Conservation (phyloP, 2,797 vertebrate genomes). For the Eulemur albifrons region DNA sequence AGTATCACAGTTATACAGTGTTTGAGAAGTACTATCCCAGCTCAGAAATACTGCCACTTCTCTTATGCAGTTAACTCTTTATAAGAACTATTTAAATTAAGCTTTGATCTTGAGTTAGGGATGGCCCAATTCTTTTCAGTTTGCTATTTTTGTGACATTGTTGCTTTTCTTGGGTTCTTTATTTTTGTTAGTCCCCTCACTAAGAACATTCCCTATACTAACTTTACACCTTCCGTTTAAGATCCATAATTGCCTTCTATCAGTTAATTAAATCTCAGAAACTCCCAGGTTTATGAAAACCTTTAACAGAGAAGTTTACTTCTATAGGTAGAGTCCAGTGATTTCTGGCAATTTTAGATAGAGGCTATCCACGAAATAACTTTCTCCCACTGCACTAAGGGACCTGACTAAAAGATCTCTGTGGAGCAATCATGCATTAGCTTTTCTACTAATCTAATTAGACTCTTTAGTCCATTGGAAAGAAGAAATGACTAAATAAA, state of each 20-base stretch:
- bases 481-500: slow-evolving; percentile 13
- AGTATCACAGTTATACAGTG: background rate
- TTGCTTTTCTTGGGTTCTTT: slow-evolving; percentile 23
- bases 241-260: slow-evolving; percentile 11
- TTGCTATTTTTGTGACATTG: background rate
- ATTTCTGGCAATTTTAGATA: slow-evolving; percentile 21
- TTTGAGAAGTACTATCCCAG: background rate
- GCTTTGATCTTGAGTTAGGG: slow-evolving; percentile 21
- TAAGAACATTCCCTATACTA: background rate
- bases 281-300: background rate
- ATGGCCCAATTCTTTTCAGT: background rate
- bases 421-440: background rate
- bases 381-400: background rate
- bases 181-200: background rate
- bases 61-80: background rate
- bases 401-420: background rate
- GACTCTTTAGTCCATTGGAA: background rate
- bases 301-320: slow-evolving; percentile 10
- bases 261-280: background rate
- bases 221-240: slow-evolving; percentile 17
- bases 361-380: background rate
- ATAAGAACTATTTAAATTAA: slow-evolving; percentile 6
- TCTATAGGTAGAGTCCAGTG: background rate
- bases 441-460: slow-evolving; percentile 10
- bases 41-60: background rate